phyloP scores from a whole-genome alignment of 2,888 invertebrate genomes.

The Apotomis capreana region DNA sequence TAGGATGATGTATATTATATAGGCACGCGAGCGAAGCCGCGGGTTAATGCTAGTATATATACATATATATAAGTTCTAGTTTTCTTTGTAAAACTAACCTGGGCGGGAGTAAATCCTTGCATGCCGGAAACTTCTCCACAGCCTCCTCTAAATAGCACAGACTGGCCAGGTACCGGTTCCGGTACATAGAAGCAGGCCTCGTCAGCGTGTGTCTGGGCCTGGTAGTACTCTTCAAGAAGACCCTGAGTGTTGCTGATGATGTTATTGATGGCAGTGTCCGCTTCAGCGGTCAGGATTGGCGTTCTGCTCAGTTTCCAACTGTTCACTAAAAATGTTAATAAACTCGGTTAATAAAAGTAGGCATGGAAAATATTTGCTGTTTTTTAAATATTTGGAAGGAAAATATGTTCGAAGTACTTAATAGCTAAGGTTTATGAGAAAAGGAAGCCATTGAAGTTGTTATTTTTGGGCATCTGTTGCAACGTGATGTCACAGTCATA shows the following conservation, averaged over 20 bases:
- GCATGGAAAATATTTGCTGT: no score
- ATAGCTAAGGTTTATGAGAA: no score
- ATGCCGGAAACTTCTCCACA: conserved; percentile 9
- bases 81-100: conserved; percentile 1
- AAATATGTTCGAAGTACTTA: no score
- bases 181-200: conserved; percentile 73
- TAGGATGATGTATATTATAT: no score
- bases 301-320: conserved; percentile 73
- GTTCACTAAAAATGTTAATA: conserved; percentile 55
- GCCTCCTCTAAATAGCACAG: conserved; percentile 50
- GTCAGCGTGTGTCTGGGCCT: conserved; percentile 59
- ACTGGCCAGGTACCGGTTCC: conserved; percentile 48
- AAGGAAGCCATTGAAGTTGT: no score
- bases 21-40: no score
- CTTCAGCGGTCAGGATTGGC: conserved; percentile 50
- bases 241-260: conserved; percentile 63
- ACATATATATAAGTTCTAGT: no score
- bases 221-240: conserved; percentile 61
- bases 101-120: conserved; percentile 6
- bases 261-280: conserved; percentile 52
- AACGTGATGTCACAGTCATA: no score
- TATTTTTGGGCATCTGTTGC: no score
- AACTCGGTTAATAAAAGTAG: neutral
- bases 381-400: no score
- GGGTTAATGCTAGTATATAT: no score